Base-by-base conservation (phyloP, 2,888 invertebrate genomes). In the Acronicta psi region DNA sequence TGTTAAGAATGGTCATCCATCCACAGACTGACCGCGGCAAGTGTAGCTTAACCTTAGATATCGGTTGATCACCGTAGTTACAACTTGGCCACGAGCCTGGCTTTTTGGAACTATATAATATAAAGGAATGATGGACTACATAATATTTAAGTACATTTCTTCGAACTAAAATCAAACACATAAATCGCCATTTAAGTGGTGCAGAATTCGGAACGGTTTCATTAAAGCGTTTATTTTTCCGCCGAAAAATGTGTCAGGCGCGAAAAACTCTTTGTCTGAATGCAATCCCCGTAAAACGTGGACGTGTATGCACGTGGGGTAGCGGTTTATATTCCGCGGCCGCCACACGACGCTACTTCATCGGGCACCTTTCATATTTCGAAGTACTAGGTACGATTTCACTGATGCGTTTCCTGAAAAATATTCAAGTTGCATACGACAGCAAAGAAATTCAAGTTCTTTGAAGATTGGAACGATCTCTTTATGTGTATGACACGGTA, bases 271-370 rank as follows among this genome's bases (percentile, higher is more conserved):
- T 82, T 81, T 82, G 83, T 83, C 60, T 75, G 71, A 75, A 83
- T 85, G 89, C 88, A 90, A 90, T 91, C 87, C 83, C 84, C 82
- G 88, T 89, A 86, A 91, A 90, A 89, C 83, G 77, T 69, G 79
- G 66, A 80, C 82, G 79, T 81, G 78, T 69, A 70, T 64, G 65
- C 67, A 67, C 45, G 46, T 57, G 63, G 53, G 66, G 54, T 52
- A 59, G 59, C 64, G 63, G 72, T 72, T 78, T 78, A 70, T 75
- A 64, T 70, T 64, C 59, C 73, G 73, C 69, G 71, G 60, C 51
- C 60, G 52, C 61, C 69, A 73, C 68, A 66, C 67, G 56, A 59
- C 75, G 66, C 81, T 83, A 77, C 83, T 83, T 82, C 85, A 86
- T 82, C 77, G 81, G 76, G 79, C 75, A 81, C 81, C 81, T 85